Evolutionary conservation across 2,888 invertebrate species (phyloP).

Genomic region (Saturnia japonica): DNA sequence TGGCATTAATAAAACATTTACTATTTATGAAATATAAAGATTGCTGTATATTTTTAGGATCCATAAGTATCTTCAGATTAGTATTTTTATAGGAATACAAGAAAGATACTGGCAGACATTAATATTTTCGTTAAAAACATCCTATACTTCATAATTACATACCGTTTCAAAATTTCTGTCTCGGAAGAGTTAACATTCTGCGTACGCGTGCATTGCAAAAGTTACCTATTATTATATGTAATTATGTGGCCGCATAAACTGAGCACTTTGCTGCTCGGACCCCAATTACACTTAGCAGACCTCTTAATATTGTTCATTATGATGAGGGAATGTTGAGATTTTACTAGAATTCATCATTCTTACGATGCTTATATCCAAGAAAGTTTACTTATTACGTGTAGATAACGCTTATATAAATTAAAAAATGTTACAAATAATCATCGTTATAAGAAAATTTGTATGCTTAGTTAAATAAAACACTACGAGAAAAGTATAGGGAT

Average conservation of each 20-base stretch:
- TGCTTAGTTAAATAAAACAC: neutral
- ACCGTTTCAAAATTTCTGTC: constrained; percentile 68
- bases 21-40: too few relatives aligned
- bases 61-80: neutral
- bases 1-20: too few relatives aligned
- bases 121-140: constrained; percentile 38
- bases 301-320: constrained; percentile 78
- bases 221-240: constrained; percentile 75
- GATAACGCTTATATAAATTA: neutral
- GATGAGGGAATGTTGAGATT: constrained; percentile 73
- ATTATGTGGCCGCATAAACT: constrained; percentile 76
- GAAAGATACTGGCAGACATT: neutral
- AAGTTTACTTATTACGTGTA: neutral
- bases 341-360: constrained; percentile 68
- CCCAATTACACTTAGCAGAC: constrained; percentile 72
- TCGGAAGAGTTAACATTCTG: constrained; percentile 64
- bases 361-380: constrained; percentile 37
- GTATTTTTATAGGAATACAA: neutral
- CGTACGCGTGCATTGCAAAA: constrained; percentile 72
- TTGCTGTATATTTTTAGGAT: neutral
- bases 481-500: too few relatives aligned
- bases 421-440: neutral
- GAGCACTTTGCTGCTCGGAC: constrained; percentile 69
- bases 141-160: constrained; percentile 52
- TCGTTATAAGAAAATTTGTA: neutral